These are phyloP conservation scores for Discoglossus pictus DNA, from an alignment of 2,797 vertebrate species.

Conservation along the genomic window DNA sequence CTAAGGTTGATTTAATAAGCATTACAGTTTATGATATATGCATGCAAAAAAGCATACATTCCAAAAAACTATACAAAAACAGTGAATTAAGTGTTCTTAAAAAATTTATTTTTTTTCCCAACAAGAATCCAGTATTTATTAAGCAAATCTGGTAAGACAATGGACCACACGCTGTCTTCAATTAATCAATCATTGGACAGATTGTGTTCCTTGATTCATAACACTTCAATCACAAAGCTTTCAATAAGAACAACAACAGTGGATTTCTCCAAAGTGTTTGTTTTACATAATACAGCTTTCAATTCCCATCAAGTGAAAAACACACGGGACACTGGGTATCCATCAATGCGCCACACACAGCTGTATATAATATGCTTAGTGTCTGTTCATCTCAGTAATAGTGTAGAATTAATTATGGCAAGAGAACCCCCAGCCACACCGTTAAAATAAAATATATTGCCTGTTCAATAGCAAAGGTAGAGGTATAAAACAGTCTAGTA, in stretches of 20 bases:
- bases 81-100: too few species aligned
- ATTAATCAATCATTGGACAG: constrained; percentile 7
- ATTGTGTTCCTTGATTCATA: not conserved
- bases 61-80: too few species aligned
- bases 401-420: constrained; percentile 15
- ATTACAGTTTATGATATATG: too few species aligned
- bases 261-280: constrained; percentile 17
- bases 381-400: constrained; percentile 25
- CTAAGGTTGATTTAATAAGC: too few species aligned
- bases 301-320: constrained; percentile 30
- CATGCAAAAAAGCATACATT: too few species aligned
- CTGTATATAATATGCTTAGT: constrained; percentile 34
- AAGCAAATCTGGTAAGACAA: not conserved
- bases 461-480: too few species aligned
- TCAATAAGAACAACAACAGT: constrained; percentile 15
- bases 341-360: constrained; percentile 28
- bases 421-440: too few species aligned
- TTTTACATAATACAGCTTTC: constrained; percentile 37
- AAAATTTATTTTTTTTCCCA: not conserved
- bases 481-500: too few species aligned
- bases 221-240: constrained; percentile 1
- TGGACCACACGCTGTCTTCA: constrained; percentile 7
- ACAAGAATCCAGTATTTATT: not conserved
- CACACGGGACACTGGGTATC: constrained; percentile 12
- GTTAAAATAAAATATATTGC: too few species aligned